Base-by-base conservation (phyloP, 2,797 vertebrate species). In the Rhynchonycteris naso region DNA sequence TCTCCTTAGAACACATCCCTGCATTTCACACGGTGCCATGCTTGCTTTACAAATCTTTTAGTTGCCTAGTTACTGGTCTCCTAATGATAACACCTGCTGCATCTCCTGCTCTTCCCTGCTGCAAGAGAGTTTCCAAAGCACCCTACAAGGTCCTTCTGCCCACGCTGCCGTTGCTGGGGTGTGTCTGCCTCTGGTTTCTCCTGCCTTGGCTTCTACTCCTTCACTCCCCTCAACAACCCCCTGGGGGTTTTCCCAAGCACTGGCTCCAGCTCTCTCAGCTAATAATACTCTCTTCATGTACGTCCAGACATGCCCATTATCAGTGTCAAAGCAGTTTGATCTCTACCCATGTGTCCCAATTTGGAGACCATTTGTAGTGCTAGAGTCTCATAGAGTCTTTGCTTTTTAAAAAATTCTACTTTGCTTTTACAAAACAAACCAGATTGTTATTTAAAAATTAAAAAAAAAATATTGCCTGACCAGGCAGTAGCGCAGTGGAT, bases 11-110 rank as follows among this genome's bases (percentile, higher is more conserved):
- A 94, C 58, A 89, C 71, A 91, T 96, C 56, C 65, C 69, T 95
- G 95, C 93, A 59, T 94, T 97, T 87, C 22, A 24, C 59, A 65
- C 75, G 90, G 95, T 50, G 79, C 90, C 94, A 83, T 72, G 88
- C 93, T 92, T 94, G 97, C 88, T 96, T 97, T 96, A 91, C 95
- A 97, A 85, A 95, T 96, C 96, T 96, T 97, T 97, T 92, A 94
- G 97, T 98, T 98, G 97, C 98, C 92, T 98, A 95, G 97, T 98
- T 97, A 98, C 98, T 96, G 96, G 93, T 82, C 97, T 98, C 97
- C 97, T 95, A 87, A 35, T 83, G 94, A 96, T 97, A 97, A 97
- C 83, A 97, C 97, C 95, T 91, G 52, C 93, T 88, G 75, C 83
- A 68, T 88, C 1, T 28, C 30, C 35, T 7, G 78, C 69, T 90